Evolutionary conservation across 64 coral and sea anemone species (phyloP).

Genomic region (Cladopsammia gracilis): DNA sequence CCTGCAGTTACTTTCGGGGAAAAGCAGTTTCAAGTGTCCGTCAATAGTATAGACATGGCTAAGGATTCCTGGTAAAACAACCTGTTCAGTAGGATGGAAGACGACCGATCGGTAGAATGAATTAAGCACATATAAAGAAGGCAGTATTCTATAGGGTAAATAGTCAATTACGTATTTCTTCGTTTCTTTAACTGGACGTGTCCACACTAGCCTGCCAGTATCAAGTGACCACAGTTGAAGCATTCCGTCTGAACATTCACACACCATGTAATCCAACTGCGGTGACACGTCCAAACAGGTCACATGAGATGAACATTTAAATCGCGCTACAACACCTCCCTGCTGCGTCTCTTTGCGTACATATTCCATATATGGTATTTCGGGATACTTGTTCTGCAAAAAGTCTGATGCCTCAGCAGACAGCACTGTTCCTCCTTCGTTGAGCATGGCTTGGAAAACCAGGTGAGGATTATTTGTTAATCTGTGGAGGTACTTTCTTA

Average conservation of each 20-base stretch:
- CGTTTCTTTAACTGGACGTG: background rate
- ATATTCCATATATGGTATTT: constrained; percentile 13
- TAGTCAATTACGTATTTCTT: background rate
- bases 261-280: constrained; percentile 14
- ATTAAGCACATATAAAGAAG: background rate
- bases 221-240: background rate
- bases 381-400: background rate
- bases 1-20: background rate
- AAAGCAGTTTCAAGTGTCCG: constrained; percentile 25
- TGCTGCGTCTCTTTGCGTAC: background rate
- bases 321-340: background rate
- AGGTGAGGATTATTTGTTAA: background rate
- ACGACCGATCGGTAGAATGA: background rate
- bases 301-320: background rate
- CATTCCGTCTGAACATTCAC: constrained; percentile 4
- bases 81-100: background rate
- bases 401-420: background rate
- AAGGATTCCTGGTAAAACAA: constrained; percentile 7
- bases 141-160: background rate
- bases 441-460: background rate
- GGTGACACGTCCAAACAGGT: background rate
- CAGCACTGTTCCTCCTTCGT: constrained; percentile 20
- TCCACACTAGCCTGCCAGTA: background rate
- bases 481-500: background rate
- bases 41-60: constrained; percentile 8